Conservation (phyloP, 1,140 invertebrate genomes). For the Eriosoma lanigerum region DNA sequence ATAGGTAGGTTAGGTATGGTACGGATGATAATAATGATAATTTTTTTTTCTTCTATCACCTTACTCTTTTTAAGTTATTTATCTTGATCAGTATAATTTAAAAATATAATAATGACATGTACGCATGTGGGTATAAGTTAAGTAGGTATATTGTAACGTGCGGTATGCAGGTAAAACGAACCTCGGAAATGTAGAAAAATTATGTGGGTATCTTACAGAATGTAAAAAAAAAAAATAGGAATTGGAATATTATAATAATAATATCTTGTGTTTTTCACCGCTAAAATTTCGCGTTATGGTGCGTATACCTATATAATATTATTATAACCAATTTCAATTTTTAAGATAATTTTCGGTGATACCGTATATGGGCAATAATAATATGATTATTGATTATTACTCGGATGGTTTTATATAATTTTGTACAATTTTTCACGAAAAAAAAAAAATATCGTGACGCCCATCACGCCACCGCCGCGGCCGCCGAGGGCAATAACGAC, state of each 20-base stretch:
- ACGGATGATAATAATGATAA: too few species aligned
- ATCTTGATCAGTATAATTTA: too few species aligned
- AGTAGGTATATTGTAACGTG: too few species aligned
- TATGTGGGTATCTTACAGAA: too few species aligned
- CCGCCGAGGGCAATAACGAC: not conserved
- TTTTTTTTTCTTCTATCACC: too few species aligned
- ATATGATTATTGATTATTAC: not conserved
- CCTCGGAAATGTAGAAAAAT: not conserved
- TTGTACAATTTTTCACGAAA: not conserved
- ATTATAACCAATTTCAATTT: not conserved
- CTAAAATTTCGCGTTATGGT: too few species aligned
- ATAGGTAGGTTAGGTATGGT: too few species aligned
- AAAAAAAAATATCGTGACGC: slow-evolving; percentile 5
- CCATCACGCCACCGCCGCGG: not conserved
- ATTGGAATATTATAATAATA: not conserved
- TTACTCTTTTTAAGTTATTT: too few species aligned
- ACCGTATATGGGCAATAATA: not conserved
- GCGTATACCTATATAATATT: not conserved
- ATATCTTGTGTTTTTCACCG: too few species aligned
- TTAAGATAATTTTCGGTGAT: not conserved
- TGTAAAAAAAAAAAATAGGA: too few species aligned
- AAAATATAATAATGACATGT: too few species aligned
- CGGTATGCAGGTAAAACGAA: not conserved
- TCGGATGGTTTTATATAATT: not conserved
- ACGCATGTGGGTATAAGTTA: too few species aligned